phyloP scores from a whole-genome alignment of 2,888 invertebrate species.

The Taenaris catops region DNA sequence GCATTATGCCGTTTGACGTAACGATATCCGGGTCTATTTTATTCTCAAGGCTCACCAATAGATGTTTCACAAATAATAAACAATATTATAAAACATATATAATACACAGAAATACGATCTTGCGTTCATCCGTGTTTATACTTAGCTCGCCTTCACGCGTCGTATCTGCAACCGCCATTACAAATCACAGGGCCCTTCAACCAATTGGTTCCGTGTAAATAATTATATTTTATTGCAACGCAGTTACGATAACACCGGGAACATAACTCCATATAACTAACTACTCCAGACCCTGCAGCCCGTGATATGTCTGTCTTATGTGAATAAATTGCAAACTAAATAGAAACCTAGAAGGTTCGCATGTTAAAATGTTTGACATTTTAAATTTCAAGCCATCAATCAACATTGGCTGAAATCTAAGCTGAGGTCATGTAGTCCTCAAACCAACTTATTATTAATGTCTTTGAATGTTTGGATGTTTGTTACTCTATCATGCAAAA shows the following conservation, averaged over 20 bases:
- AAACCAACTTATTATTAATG: too few species aligned
- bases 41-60: too few species aligned
- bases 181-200: constrained; percentile 49
- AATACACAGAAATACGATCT: background rate
- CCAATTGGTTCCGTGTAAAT: constrained; percentile 70
- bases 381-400: too few species aligned
- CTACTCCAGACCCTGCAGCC: constrained; percentile 46
- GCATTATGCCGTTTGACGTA: too few species aligned
- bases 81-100: too few species aligned
- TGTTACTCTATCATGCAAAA: too few species aligned
- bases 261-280: constrained; percentile 63
- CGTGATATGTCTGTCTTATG: constrained; percentile 31
- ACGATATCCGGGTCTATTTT: too few species aligned
- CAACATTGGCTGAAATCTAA: too few species aligned
- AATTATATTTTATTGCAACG: constrained; percentile 67
- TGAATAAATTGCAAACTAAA: constrained; percentile 30
- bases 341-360: background rate
- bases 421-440: too few species aligned
- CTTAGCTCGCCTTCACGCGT: background rate
- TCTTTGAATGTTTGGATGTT: too few species aligned
- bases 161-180: constrained; percentile 13
- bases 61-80: too few species aligned
- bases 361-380: too few species aligned
- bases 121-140: background rate
- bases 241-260: constrained; percentile 51